A percentile compares a stretch with the other conserved stretches of the same genome.
Evolutionary conservation across 2,888 invertebrate genomes (phyloP).

Genomic region (Drosophila sordidula): DNA sequence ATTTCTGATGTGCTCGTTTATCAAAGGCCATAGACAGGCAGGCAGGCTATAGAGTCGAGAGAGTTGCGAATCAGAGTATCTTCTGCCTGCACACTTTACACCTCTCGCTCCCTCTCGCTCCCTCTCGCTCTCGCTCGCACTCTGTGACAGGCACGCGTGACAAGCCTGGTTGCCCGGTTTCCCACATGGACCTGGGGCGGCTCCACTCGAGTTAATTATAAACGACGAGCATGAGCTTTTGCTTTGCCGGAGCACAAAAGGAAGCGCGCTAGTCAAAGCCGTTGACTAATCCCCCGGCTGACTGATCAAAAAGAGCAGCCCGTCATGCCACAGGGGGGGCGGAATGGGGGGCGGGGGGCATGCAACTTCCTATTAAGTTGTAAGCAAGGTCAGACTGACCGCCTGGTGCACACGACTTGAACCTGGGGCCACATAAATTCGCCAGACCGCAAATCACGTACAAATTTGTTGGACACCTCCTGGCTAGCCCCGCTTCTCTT

Average conservation of each 20-base stretch:
- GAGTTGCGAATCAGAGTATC: constrained; percentile 16
- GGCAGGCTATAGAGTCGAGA: constrained; percentile 26
- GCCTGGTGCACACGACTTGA: constrained; percentile 65
- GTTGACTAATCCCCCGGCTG: constrained; percentile 72
- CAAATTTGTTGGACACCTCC: constrained; percentile 50
- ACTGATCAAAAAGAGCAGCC: constrained; percentile 70
- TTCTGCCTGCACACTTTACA: background rate
- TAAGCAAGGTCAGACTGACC: constrained; percentile 63
- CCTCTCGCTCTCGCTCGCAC: background rate
- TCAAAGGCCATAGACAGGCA: constrained; percentile 75
- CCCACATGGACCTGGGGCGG: constrained; percentile 59
- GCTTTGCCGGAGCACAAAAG: constrained; percentile 28
- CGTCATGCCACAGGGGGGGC: constrained; percentile 20
- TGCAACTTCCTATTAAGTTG: constrained; percentile 49
- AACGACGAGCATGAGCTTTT: constrained; percentile 65
- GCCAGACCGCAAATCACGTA: constrained; percentile 57
- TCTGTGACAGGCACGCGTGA: constrained; percentile 65
- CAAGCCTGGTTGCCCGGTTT: constrained; percentile 61
- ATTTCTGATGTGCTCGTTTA: constrained; percentile 82
- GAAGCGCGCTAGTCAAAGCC: constrained; percentile 64
- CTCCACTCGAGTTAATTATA: constrained; percentile 81
- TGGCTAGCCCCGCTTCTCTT: background rate
- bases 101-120: background rate
- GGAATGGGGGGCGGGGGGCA: background rate
- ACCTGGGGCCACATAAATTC: constrained; percentile 59